Conservation (phyloP, 2,113 vertebrate species). For the Cephalopterus ornatus region DNA sequence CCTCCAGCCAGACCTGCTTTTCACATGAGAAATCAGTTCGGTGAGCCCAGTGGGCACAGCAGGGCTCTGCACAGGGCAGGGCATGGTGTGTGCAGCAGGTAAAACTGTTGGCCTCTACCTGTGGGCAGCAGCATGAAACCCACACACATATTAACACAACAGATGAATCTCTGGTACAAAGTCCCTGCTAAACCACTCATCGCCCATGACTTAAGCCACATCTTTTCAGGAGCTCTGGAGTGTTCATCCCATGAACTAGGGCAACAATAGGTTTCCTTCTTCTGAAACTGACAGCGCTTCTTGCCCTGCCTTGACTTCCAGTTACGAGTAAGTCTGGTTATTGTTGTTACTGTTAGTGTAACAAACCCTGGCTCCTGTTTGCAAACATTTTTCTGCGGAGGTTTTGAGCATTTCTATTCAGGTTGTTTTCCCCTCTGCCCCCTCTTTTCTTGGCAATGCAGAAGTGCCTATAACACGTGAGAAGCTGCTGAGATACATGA, state of each 20-base stretch:
- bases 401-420: background rate
- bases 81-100: fast-evolving
- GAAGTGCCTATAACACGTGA: background rate
- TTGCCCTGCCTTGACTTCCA: background rate
- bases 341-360: fast-evolving
- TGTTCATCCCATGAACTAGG: background rate
- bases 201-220: background rate
- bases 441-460: background rate
- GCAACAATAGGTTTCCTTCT: background rate
- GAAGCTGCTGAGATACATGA: background rate
- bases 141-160: background rate
- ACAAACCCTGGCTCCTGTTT: background rate
- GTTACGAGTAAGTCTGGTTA: background rate
- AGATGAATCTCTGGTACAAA: background rate
- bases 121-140: background rate
- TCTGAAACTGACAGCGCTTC: background rate
- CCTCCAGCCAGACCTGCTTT: background rate
- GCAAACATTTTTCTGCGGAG: background rate
- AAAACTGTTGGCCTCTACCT: background rate
- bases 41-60: background rate
- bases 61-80: background rate
- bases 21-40: background rate
- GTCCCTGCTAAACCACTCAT: background rate
- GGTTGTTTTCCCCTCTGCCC: background rate
- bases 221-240: background rate